phyloP scores from a whole-genome alignment of 2,797 vertebrate species.

The Acanthurus lineatus region DNA sequence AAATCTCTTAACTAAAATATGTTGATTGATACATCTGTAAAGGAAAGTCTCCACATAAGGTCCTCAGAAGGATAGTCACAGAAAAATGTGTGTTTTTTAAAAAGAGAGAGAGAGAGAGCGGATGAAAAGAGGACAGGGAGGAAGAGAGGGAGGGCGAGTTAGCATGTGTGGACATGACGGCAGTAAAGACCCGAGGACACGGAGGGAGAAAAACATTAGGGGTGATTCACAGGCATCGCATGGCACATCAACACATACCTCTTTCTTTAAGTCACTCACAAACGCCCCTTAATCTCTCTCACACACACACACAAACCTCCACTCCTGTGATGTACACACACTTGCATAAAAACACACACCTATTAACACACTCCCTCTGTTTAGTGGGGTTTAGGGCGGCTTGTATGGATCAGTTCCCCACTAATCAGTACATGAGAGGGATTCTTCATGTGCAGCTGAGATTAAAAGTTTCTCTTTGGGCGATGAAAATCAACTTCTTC shows the following conservation, averaged over 20 bases:
- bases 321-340: constrained; percentile 34
- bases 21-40: constrained; percentile 3
- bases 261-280: constrained; percentile 73
- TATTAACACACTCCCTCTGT: constrained; percentile 22
- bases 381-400: constrained; percentile 52
- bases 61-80: constrained; percentile 38
- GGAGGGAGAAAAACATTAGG: constrained; percentile 85
- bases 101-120: constrained; percentile 28
- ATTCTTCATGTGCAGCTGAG: constrained; percentile 65
- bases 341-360: constrained; percentile 11
- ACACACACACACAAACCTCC: constrained; percentile 42
- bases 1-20: neutral
- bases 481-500: constrained; percentile 31
- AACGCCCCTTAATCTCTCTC: constrained; percentile 68
- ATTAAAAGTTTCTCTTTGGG: constrained; percentile 53
- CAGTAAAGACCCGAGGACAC: constrained; percentile 72
- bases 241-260: constrained; percentile 83
- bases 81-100: constrained; percentile 49
- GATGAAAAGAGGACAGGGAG: constrained; percentile 56
- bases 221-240: constrained; percentile 79
- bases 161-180: constrained; percentile 79
- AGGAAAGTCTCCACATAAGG: constrained; percentile 8
- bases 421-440: constrained; percentile 70
- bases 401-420: constrained; percentile 65
- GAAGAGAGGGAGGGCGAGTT: constrained; percentile 43